Base-by-base conservation (phyloP, 2,797 vertebrate species). In the Poecilia wingei region DNA sequence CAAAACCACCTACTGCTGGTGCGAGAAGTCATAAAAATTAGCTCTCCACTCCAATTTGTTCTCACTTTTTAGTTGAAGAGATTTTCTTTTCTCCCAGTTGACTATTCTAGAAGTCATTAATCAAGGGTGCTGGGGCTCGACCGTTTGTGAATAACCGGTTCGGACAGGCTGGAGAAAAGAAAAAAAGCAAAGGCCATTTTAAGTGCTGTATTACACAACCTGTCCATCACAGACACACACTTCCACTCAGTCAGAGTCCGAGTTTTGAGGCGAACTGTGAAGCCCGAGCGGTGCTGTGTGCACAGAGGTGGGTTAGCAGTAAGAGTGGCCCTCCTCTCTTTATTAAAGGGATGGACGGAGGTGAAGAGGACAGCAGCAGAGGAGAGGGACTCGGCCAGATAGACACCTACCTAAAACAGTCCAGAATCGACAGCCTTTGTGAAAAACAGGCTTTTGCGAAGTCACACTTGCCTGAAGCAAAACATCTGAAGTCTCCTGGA, bases 401-500 rank as follows among this genome's bases (percentile, higher is more conserved):
- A 41, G 55, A 68, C n/a, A 13, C 89, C 90, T 91, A 91, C 88
- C 91, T 91, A 91, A 94, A 92, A 94, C 94, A 94, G 82, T 81
- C 51, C 73, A 20, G 76, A 88, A 75, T 89, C 20, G 28, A 81
- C 74, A 79, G 85, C 79, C 80, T 89, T 79, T 85, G 79, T 86
- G 72, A 81, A 86, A 88, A 89, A 86, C 79, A 78, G 83, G 82
- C 88, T 91, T 90, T 89, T 89, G 87, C 83, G 59, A 80, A 91
- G 88, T 91, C 88, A 89, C 86, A 83, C 91, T 90, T 86, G 88
- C 92, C 87, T 81, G 49, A n/a, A 91, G 92, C 88, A 73, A 87
- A 88, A 89, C 78, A 88, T 87, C 90, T 86, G 85, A 89, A 85
- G 85, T 91, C 88, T 93, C 83, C 82, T 85, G 79, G 87, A 93